A percentile compares a stretch with the other conserved stretches of the same genome.
Conservation (phyloP, 2,113 vertebrate species). For the Hassar affinis region DNA sequence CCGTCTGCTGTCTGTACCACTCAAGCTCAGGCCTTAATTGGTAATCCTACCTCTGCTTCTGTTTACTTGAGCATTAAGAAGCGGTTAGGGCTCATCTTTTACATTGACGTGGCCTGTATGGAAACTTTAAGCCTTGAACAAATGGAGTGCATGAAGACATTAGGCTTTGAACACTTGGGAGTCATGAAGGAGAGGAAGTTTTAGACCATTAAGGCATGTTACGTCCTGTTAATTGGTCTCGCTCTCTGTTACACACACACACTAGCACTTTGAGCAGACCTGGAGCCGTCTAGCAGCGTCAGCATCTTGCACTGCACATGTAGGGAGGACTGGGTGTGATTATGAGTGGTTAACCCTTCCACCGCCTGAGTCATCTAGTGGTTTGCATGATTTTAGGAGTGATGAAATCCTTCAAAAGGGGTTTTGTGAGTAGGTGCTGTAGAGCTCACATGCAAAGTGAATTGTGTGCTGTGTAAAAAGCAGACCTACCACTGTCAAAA, state of each 20-base stretch:
- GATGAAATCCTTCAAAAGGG: background rate
- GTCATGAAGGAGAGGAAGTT: slow-evolving; percentile 50
- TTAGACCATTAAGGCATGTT: slow-evolving; percentile 28
- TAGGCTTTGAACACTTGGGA: slow-evolving; percentile 25
- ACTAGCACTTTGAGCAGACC: slow-evolving; percentile 57
- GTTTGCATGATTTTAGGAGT: slow-evolving; percentile 56
- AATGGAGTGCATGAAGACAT: slow-evolving; percentile 22
- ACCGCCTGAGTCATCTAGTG: slow-evolving; percentile 38
- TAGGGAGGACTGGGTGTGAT: slow-evolving; percentile 40
- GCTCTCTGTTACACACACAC: slow-evolving; percentile 47
- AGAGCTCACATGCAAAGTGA: background rate
- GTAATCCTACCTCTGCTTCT: slow-evolving; percentile 2
- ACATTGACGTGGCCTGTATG: background rate
- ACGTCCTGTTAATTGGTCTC: slow-evolving; percentile 61
- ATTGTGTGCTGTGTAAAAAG: background rate
- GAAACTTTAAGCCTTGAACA: slow-evolving; percentile 12
- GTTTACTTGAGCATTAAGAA: background rate
- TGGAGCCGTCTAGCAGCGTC: slow-evolving; percentile 62
- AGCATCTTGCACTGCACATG: slow-evolving; percentile 60
- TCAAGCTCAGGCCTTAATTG: slow-evolving; percentile 29
- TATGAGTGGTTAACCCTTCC: slow-evolving; percentile 62
- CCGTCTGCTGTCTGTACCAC: background rate
- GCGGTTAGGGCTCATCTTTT: background rate
- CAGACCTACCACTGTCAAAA: background rate
- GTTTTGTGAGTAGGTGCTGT: background rate